Evolutionary conservation across 2,888 invertebrate genomes (phyloP).

Genomic region (Eristalis pertinax): DNA sequence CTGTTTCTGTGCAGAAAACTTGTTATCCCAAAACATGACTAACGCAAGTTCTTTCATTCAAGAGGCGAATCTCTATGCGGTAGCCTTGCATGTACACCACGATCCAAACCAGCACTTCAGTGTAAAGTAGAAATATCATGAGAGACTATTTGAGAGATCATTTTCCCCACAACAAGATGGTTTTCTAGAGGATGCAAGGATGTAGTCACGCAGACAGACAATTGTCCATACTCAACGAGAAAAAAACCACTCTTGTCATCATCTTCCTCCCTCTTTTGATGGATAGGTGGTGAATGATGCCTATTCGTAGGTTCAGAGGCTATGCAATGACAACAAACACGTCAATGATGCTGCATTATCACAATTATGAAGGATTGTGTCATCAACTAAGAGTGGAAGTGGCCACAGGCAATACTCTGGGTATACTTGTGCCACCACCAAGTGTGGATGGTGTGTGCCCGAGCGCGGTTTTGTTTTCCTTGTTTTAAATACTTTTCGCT

Average conservation of each 20-base stretch:
- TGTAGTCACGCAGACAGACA: constrained; percentile 66
- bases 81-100: constrained; percentile 51
- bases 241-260: neutral
- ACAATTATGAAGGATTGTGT: constrained; percentile 62
- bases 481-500: constrained; percentile 30
- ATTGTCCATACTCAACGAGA: constrained; percentile 53
- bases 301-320: constrained; percentile 25
- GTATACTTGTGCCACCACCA: constrained; percentile 5
- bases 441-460: constrained; percentile 19
- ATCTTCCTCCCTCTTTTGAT: neutral
- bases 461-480: constrained; percentile 27
- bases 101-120: constrained; percentile 59
- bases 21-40: constrained; percentile 29
- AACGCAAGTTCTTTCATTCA: constrained; percentile 13
- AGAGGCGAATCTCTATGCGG: constrained; percentile 13
- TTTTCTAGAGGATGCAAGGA: constrained; percentile 54
- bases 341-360: constrained; percentile 71
- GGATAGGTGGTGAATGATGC: neutral
- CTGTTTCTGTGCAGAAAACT: constrained; percentile 1
- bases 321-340: constrained; percentile 43
- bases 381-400: constrained; percentile 66
- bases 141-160: constrained; percentile 48
- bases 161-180: constrained; percentile 55
- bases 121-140: constrained; percentile 52
- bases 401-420: constrained; percentile 41